Percentiles rank a stretch among this genome's conserved stretches.
These are phyloP conservation scores for Haliclystus octoradiatus DNA, from an alignment of 30 jellyfish, hydroid and myxozoan species.

Conservation along the genomic window DNA sequence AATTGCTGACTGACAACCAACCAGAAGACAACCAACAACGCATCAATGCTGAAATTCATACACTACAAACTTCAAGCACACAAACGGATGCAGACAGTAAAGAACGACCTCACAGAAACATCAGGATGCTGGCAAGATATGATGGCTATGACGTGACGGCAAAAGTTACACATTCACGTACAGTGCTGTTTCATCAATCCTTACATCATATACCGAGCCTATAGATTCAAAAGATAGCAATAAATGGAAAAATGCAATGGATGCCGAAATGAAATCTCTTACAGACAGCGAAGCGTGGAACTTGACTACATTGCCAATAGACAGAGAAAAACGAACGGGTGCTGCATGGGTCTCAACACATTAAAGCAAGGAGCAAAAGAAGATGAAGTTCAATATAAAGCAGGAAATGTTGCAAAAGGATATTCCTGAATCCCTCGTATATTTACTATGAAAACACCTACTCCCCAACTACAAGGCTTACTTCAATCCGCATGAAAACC, in stretches of 20 bases:
- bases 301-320: slow-evolving; percentile 1
- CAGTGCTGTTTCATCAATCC: slow-evolving; percentile 3
- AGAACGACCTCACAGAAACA: no score
- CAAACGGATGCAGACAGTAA: no score
- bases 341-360: background rate
- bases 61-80: no score
- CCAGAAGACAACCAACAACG: no score
- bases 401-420: slow-evolving; percentile 16
- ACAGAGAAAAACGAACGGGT: background rate
- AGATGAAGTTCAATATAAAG: background rate
- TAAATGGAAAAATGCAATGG: slow-evolving; percentile 2
- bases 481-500: no score
- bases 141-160: background rate
- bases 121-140: no score
- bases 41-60: no score
- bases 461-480: no score
- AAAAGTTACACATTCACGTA: background rate
- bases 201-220: no score
- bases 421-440: slow-evolving; percentile 6
- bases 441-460: no score
- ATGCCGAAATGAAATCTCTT: no score
- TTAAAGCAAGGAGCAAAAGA: slow-evolving; percentile 1
- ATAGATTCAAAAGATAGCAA: slow-evolving; percentile 4
- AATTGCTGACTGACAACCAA: no score
- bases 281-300: background rate